Conservation (phyloP, 2,888 invertebrate species). For the Callimorpha dominula region DNA sequence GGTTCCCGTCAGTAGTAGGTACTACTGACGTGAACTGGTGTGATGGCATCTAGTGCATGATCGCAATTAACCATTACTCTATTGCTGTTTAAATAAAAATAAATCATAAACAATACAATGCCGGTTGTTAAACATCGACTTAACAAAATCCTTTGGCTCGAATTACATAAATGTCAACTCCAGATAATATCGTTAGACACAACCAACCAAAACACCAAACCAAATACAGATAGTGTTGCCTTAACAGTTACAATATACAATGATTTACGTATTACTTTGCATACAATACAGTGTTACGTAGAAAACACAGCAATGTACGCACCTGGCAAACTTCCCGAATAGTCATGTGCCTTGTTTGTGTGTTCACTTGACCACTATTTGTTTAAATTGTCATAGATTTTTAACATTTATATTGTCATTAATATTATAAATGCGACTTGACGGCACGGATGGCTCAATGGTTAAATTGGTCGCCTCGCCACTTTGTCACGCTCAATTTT, state of each 20-base stretch:
- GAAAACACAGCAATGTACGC: constrained; percentile 8
- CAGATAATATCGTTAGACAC: constrained; percentile 33
- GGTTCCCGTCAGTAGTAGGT: no score
- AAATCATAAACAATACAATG: not conserved
- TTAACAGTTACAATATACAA: constrained; percentile 39
- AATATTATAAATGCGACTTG: no score
- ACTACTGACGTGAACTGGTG: no score
- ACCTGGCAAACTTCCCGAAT: constrained; percentile 7
- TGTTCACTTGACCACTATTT: not conserved
- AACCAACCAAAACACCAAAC: no score
- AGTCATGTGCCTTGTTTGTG: not conserved
- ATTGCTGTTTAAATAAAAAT: not conserved
- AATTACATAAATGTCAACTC: constrained; percentile 14
- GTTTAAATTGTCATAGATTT: not conserved
- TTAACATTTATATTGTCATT: no score
- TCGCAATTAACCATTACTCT: no score
- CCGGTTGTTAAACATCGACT: not conserved
- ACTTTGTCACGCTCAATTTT: no score
- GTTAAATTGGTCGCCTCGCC: no score
- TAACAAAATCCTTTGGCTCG: not conserved
- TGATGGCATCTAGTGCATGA: no score
- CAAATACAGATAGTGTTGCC: constrained; percentile 35
- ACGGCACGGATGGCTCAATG: no score
- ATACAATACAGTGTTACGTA: constrained; percentile 45
- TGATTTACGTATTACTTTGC: constrained; percentile 39